Conservation (phyloP, 2,113 vertebrate genomes). For the Sinosuthora webbiana region DNA sequence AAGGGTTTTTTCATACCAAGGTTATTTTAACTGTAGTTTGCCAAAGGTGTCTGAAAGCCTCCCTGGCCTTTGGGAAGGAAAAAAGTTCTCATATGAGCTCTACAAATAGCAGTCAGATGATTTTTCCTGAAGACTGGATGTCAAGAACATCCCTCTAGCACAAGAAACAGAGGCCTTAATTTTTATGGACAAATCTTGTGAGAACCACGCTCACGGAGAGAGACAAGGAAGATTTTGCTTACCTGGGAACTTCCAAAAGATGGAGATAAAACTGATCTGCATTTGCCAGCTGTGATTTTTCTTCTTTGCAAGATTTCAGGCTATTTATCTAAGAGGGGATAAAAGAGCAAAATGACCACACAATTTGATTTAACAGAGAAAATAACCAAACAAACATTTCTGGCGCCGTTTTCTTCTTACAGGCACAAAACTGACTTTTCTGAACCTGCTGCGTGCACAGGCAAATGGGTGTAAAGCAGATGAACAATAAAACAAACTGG, state of each 20-base stretch:
- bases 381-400: not conserved
- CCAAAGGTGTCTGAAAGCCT: not conserved
- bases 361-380: not conserved
- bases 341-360: not conserved
- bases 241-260: constrained; percentile 84
- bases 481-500: not conserved
- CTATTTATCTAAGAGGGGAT: constrained; percentile 77
- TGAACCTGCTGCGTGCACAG: not conserved
- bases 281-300: constrained; percentile 80
- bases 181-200: not conserved
- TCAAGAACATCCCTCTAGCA: not conserved
- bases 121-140: not conserved
- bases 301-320: constrained; percentile 83
- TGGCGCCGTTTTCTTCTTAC: not conserved
- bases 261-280: constrained; percentile 86
- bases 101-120: not conserved
- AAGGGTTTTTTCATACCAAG: not conserved
- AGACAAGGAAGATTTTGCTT: constrained; percentile 16
- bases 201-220: not conserved
- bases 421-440: not conserved
- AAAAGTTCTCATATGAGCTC: not conserved
- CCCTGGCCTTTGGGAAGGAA: not conserved
- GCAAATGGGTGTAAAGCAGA: not conserved
- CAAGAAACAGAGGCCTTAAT: not conserved
- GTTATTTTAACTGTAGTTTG: not conserved